Base-by-base conservation (phyloP, 2,888 invertebrate species). In the Tyria jacobaeae region DNA sequence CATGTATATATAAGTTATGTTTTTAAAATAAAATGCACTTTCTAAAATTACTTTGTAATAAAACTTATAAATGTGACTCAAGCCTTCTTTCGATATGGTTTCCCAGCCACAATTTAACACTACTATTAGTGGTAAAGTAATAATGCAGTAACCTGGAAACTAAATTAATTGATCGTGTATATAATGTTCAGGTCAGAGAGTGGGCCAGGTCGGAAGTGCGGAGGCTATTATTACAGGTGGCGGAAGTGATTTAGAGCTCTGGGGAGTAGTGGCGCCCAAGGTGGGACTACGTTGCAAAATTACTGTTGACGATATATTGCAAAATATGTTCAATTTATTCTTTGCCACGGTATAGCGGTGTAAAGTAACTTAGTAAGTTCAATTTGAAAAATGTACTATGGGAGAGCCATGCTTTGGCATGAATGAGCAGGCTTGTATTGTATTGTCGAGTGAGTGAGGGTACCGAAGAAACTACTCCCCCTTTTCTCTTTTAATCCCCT, bases 231-330 rank as follows among this genome's bases (percentile, higher is more conserved):
- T 79, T 78, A 70, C 70, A 76, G 82, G 41, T 78, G 79, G 76
- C 78, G 84, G 83, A 85, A 84, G 82, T 86, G 82, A 87, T 87
- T 88, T 85, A 86, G 79, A 69, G 70, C 53, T 25, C 57, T 58
- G 63, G 74, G 71, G 70, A 62, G 65, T 12, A 53, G 64, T 75
- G 80, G 79, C 74, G 75, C 75, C 73, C 76, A 77, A 69, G 68
- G 57, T 76, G 79, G 67, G 57, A 60, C 65, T 39, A 12, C 4
- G 12, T 44, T 44, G 44, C 44, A 44, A 12, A 44, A 44, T 21
- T n/a, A n/a, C n/a, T 1, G 44, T 44, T 44, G 21, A 44, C 1
- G 21, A 44, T 21, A 12, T 21, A 5, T 21, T 3, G 3, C 21
- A 2, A 44, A 44, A 21, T 5, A 44, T 21, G 3, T 10, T 21